These are phyloP conservation scores for Parambassis ranga DNA, from an alignment of 2,797 vertebrate genomes.

Conservation along the genomic window DNA sequence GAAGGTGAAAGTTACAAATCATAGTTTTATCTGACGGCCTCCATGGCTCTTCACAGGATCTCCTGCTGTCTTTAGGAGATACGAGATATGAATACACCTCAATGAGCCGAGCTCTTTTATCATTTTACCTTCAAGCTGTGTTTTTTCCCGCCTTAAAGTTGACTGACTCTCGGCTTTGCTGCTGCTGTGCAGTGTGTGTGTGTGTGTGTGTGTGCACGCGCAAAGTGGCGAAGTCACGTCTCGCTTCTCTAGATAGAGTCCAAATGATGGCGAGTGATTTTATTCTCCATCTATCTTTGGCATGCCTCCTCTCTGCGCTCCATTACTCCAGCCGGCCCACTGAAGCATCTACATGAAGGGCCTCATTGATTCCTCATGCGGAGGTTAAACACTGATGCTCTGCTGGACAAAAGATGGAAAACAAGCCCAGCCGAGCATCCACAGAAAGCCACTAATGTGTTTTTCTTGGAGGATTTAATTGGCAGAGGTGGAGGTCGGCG, in stretches of 20 bases:
- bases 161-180: constrained; percentile 17
- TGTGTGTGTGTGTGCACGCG: too few species aligned
- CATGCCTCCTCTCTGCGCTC: constrained; percentile 36
- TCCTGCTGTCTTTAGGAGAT: constrained; percentile 43
- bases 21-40: constrained; percentile 46
- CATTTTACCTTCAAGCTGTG: constrained; percentile 13
- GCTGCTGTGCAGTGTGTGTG: neutral
- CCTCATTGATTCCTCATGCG: constrained; percentile 68
- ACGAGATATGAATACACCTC: constrained; percentile 48
- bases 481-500: neutral
- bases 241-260: constrained; percentile 54
- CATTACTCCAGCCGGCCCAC: constrained; percentile 67
- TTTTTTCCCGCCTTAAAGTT: constrained; percentile 16
- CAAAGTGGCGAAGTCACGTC: constrained; percentile 26
- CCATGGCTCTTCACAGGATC: constrained; percentile 40
- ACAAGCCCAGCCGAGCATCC: neutral
- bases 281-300: constrained; percentile 64
- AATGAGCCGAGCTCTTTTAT: constrained; percentile 41
- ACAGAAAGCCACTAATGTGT: constrained; percentile 1
- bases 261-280: constrained; percentile 57
- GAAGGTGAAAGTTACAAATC: constrained; percentile 65
- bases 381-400: constrained; percentile 43
- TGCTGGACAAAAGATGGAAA: constrained; percentile 21
- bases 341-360: constrained; percentile 67
- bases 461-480: constrained; percentile 20